These are phyloP conservation scores for Phymastichus coffea DNA, from an alignment of 1,140 invertebrate genomes.

Conservation along the genomic window DNA sequence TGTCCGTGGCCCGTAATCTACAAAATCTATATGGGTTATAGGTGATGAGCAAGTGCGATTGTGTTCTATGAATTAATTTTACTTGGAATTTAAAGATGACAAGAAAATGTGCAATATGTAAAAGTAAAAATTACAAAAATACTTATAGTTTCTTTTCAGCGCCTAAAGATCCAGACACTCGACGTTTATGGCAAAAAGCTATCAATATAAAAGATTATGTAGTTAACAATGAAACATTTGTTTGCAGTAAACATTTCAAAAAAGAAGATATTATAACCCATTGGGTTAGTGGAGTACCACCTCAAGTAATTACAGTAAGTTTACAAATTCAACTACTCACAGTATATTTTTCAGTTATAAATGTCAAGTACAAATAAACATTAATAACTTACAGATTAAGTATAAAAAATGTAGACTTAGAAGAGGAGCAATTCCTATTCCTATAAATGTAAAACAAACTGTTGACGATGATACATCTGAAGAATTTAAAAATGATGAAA, in stretches of 20 bases:
- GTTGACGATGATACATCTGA: slow-evolving; percentile 8
- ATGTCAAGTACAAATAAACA: slow-evolving; percentile 15
- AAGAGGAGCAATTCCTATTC: slow-evolving; percentile 44
- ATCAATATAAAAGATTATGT: slow-evolving; percentile 44
- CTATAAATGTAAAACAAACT: background rate
- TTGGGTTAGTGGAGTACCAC: slow-evolving; percentile 51
- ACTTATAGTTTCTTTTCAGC: slow-evolving; percentile 51
- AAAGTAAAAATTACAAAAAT: slow-evolving; percentile 51
- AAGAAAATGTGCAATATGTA: slow-evolving; percentile 49
- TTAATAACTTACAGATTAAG: slow-evolving; percentile 48
- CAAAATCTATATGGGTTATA: no score
- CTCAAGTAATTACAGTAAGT: slow-evolving; percentile 50
- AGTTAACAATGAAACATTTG: slow-evolving; percentile 49
- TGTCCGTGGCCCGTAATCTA: no score
- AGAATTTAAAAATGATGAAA: background rate
- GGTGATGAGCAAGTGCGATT: no score
- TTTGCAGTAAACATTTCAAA: slow-evolving; percentile 52
- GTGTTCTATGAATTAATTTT: no score
- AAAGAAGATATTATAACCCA: slow-evolving; percentile 50
- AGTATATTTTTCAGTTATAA: background rate
- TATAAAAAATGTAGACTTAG: slow-evolving; percentile 52
- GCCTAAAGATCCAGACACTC: slow-evolving; percentile 46
- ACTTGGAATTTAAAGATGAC: slow-evolving; percentile 47
- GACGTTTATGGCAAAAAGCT: slow-evolving; percentile 48
- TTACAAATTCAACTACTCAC: background rate